Percentiles rank a stretch among this genome's conserved stretches.
Conservation (phyloP, 2,797 vertebrate species). For the Hydrolagus colliei region DNA sequence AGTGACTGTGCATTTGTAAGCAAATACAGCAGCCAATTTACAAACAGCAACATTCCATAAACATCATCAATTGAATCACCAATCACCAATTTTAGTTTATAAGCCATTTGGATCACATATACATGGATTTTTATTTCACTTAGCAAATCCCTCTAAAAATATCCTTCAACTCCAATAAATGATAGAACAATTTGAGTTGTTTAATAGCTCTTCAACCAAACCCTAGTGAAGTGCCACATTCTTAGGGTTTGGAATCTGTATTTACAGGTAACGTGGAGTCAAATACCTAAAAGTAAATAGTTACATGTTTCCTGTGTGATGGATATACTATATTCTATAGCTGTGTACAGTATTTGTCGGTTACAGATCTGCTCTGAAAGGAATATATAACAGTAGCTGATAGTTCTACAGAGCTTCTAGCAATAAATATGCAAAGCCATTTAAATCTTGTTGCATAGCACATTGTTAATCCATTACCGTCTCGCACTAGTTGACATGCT, state of each 20-base stretch:
- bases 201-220: not conserved
- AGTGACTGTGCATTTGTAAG: no score
- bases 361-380: not conserved
- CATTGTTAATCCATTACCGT: not conserved
- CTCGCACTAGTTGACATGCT: not conserved
- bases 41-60: no score
- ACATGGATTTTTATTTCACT: not conserved
- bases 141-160: not conserved
- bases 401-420: not conserved
- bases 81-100: not conserved
- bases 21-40: no score
- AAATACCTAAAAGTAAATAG: not conserved
- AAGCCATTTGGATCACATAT: not conserved
- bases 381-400: not conserved
- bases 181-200: not conserved
- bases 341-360: not conserved
- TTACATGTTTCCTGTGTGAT: not conserved
- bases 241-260: not conserved
- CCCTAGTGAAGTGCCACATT: not conserved
- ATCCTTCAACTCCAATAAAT: not conserved
- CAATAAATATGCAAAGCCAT: not conserved
- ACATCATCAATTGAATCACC: no score
- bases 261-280: not conserved
- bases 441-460: not conserved
- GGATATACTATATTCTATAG: not conserved